Percentiles rank a stretch among this genome's conserved stretches.
Conservation (phyloP, 2,888 invertebrate genomes). For the Thyatira batis region DNA sequence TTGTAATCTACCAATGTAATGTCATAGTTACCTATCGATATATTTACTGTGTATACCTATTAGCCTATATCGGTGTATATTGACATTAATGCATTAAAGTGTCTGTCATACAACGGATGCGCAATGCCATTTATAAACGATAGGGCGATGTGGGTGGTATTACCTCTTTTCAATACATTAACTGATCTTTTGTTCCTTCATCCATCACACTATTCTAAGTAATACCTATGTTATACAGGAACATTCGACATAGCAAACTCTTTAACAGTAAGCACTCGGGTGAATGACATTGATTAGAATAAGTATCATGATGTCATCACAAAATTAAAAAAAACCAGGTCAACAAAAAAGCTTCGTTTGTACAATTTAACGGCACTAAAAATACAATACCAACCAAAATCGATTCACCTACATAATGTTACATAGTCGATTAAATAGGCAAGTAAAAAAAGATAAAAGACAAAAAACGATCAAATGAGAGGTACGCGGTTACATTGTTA, state of each 20-base stretch:
- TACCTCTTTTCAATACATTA: constrained; percentile 33
- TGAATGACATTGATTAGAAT: background rate
- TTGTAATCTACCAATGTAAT: background rate
- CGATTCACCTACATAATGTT: background rate
- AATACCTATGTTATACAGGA: too few species aligned
- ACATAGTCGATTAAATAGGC: background rate
- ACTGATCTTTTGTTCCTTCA: constrained; percentile 8
- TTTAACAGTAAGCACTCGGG: too few species aligned
- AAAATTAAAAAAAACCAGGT: background rate
- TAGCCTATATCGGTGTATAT: constrained; percentile 34
- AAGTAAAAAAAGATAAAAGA: background rate
- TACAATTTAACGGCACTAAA: background rate
- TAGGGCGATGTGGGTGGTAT: constrained; percentile 67
- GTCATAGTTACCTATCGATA: background rate
- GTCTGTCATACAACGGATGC: constrained; percentile 64
- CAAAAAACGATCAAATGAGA: background rate
- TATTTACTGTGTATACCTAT: constrained; percentile 7
- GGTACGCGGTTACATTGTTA: constrained; percentile 1
- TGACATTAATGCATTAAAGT: constrained; percentile 60
- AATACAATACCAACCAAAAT: background rate
- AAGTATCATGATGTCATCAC: background rate
- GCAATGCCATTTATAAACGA: constrained; percentile 67
- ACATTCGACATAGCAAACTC: too few species aligned
- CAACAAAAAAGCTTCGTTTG: background rate
- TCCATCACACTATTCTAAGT: constrained; percentile 6